Evolutionary conservation across 1,140 invertebrate genomes (phyloP).

Genomic region (Zophobas atratus): DNA sequence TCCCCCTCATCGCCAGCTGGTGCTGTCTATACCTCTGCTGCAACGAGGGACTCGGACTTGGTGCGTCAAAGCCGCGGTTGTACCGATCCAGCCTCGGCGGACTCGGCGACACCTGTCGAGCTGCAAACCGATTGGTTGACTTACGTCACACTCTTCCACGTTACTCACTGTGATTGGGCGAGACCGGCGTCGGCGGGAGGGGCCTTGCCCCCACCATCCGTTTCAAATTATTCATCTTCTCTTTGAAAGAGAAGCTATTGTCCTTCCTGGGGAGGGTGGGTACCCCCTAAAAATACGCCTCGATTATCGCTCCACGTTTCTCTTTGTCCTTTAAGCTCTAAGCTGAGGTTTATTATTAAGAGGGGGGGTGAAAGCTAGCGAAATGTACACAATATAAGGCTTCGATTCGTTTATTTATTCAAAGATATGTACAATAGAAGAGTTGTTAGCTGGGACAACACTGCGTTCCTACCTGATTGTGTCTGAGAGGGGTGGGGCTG

Average conservation of each 20-base stretch:
- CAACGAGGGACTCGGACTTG: slow-evolving; percentile 67
- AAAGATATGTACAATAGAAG: slow-evolving; percentile 31
- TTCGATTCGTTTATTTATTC: slow-evolving; percentile 53
- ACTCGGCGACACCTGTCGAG: slow-evolving; percentile 53
- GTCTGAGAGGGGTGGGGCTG: slow-evolving; percentile 63
- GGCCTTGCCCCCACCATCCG: slow-evolving; percentile 63
- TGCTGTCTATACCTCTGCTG: slow-evolving; percentile 79
- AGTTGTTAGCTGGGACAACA: slow-evolving; percentile 52
- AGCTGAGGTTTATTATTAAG: slow-evolving; percentile 35
- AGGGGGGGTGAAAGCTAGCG: slow-evolving; percentile 18
- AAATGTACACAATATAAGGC: slow-evolving; percentile 51
- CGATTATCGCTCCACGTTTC: slow-evolving; percentile 62
- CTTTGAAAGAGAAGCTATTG: slow-evolving; percentile 61
- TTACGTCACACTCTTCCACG: not conserved
- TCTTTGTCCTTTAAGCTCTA: slow-evolving; percentile 36
- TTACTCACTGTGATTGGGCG: slow-evolving; percentile 55
- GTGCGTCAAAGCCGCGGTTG: slow-evolving; percentile 51
- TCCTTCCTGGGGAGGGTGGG: slow-evolving; percentile 61
- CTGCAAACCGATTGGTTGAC: slow-evolving; percentile 48
- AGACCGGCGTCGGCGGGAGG: slow-evolving; percentile 64
- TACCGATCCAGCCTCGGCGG: slow-evolving; percentile 54
- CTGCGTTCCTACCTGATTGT: slow-evolving; percentile 62
- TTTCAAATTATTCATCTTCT: slow-evolving; percentile 65
- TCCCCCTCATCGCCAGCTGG: slow-evolving; percentile 72
- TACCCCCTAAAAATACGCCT: slow-evolving; percentile 59